A percentile compares a stretch with the other conserved stretches of the same genome.
Conservation (phyloP, 2,113 vertebrate genomes). For the Stigmatopora nigra region DNA sequence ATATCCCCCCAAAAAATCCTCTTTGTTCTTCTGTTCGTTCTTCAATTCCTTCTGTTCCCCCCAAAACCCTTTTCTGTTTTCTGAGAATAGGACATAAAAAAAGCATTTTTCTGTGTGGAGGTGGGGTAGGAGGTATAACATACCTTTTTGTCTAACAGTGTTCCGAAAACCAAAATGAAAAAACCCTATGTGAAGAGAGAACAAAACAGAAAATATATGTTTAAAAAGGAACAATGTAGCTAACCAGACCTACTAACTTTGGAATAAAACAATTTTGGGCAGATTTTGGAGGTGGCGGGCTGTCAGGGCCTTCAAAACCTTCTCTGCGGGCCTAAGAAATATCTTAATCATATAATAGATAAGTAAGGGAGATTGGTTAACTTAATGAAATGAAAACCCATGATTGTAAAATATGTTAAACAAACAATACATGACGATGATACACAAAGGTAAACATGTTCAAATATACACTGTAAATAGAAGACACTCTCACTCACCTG, state of each 20-base stretch:
- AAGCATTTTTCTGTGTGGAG: not conserved
- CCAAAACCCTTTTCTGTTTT: too few relatives aligned
- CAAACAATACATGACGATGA: not conserved
- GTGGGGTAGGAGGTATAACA: not conserved
- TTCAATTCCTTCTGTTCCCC: too few relatives aligned
- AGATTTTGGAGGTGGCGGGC: too few relatives aligned
- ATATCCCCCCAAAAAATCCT: too few relatives aligned
- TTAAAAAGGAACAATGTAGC: not conserved
- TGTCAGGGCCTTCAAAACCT: too few relatives aligned
- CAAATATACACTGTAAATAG: not conserved
- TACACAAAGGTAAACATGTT: not conserved
- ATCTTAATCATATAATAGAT: too few relatives aligned
- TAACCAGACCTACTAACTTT: not conserved
- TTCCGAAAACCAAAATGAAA: slow-evolving; percentile 76
- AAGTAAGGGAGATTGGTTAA: too few relatives aligned
- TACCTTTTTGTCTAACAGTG: slow-evolving; percentile 72
- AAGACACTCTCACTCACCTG: slow-evolving; percentile 65
- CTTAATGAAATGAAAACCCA: not conserved
- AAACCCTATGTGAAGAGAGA: slow-evolving; percentile 62
- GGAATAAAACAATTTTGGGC: too few relatives aligned
- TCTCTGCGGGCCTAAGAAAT: too few relatives aligned
- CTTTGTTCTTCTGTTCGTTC: too few relatives aligned
- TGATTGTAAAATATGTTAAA: not conserved
- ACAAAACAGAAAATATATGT: not conserved
- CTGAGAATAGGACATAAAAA: not conserved